Evolutionary conservation across 35 echinoderm and acorn worm species (phyloP).

Genomic region (Amphiura filiformis): DNA sequence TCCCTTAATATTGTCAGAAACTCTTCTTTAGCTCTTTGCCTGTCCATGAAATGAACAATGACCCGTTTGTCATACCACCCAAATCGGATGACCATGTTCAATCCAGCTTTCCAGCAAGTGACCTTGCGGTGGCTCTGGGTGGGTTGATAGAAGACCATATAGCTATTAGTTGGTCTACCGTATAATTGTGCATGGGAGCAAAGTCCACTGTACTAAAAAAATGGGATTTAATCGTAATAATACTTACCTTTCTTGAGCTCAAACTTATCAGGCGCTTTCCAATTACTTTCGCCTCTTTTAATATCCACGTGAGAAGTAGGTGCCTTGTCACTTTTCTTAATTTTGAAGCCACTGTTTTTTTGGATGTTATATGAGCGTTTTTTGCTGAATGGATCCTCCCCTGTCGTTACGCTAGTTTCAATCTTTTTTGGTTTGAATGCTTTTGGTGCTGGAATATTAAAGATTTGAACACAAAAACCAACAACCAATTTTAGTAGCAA

Average conservation of each 20-base stretch:
- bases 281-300: constrained; percentile 27
- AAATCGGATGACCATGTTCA: too few species aligned
- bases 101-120: too few species aligned
- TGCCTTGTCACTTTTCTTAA: constrained; percentile 66
- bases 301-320: constrained; percentile 35
- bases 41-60: too few species aligned
- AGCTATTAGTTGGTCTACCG: too few species aligned
- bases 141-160: too few species aligned
- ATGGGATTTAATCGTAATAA: too few species aligned
- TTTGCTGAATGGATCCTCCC: constrained; percentile 61
- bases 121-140: too few species aligned
- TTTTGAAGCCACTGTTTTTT: constrained; percentile 55
- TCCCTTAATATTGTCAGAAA: too few species aligned
- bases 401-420: constrained; percentile 40
- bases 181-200: too few species aligned
- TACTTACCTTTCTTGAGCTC: constrained; percentile 46
- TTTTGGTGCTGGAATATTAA: constrained; percentile 66
- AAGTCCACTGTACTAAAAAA: too few species aligned
- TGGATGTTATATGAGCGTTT: constrained; percentile 63
- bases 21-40: too few species aligned
- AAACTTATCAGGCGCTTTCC: constrained; percentile 75
- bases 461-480: not conserved
- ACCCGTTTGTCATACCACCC: too few species aligned
- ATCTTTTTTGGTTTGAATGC: constrained; percentile 61
- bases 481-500: not conserved